Conservation (phyloP, 1,140 invertebrate species). For the Plectus sambesii region DNA sequence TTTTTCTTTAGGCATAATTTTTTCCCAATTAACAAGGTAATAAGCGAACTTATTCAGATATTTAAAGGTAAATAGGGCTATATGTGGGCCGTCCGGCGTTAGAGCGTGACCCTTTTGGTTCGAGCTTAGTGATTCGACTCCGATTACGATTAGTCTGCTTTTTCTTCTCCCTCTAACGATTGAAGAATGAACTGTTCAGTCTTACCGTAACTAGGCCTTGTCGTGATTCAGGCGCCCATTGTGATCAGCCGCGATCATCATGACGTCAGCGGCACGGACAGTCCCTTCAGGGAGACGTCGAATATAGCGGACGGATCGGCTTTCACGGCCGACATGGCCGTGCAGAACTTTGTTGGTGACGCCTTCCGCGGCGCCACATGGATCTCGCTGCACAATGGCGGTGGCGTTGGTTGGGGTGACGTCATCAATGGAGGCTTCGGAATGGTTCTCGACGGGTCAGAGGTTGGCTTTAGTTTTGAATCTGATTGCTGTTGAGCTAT, state of each 20-base stretch:
- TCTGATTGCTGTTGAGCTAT: not conserved
- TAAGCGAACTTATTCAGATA: no score
- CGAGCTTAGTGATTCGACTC: no score
- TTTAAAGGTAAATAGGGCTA: no score
- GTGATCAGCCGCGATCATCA: conserved; percentile 60
- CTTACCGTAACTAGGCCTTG: conserved; percentile 1
- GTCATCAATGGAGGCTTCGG: conserved; percentile 62
- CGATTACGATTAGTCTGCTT: no score
- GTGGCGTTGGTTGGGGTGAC: conserved; percentile 61
- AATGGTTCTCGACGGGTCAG: conserved; percentile 56
- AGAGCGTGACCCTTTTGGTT: no score
- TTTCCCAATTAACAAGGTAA: no score
- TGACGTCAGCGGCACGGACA: conserved; percentile 61
- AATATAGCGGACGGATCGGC: conserved; percentile 60
- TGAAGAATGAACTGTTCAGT: not conserved
- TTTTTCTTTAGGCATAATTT: no score
- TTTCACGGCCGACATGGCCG: conserved; percentile 60
- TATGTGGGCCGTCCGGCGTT: no score
- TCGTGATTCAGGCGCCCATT: conserved; percentile 51
- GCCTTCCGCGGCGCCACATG: conserved; percentile 60
- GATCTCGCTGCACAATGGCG: conserved; percentile 61
- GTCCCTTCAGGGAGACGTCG: conserved; percentile 59
- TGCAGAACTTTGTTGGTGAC: conserved; percentile 60
- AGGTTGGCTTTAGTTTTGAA: conserved; percentile 37
- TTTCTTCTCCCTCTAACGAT: no score